Percentiles rank a stretch among this genome's conserved stretches.
These are phyloP conservation scores for Himalopsyche anomala DNA, from an alignment of 2,888 invertebrate species.

Conservation along the genomic window DNA sequence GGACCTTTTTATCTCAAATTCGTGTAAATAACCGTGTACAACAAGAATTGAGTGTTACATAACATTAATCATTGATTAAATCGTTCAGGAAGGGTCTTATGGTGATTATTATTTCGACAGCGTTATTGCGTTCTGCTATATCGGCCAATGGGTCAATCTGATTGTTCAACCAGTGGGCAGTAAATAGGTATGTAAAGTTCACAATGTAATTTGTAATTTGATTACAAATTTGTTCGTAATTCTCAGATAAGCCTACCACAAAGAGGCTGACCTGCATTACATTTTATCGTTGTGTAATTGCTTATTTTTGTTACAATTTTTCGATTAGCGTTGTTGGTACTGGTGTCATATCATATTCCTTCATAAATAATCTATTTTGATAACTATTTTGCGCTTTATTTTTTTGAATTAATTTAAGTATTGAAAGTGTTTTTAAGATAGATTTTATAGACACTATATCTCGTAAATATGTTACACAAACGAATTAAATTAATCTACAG, in stretches of 20 bases:
- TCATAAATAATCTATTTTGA: no score
- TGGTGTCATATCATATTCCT: no score
- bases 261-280: slow-evolving; percentile 38
- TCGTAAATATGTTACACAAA: no score
- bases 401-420: no score
- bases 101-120: slow-evolving; percentile 6
- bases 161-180: slow-evolving; percentile 39
- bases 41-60: no score
- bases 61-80: no score
- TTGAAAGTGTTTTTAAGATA: no score
- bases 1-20: no score
- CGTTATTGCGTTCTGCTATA: slow-evolving; percentile 17
- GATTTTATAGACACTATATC: no score
- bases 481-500: no score
- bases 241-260: slow-evolving; percentile 37
- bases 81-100: neutral
- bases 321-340: neutral
- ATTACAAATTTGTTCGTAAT: slow-evolving; percentile 27
- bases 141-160: slow-evolving; percentile 34
- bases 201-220: slow-evolving; percentile 28
- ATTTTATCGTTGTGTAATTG: slow-evolving; percentile 18
- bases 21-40: no score
- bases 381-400: no score
- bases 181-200: slow-evolving; percentile 29
- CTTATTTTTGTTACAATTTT: slow-evolving; percentile 7